These are phyloP conservation scores for Allophyes oxyacanthae DNA, from an alignment of 2,888 invertebrate species.

Conservation along the genomic window DNA sequence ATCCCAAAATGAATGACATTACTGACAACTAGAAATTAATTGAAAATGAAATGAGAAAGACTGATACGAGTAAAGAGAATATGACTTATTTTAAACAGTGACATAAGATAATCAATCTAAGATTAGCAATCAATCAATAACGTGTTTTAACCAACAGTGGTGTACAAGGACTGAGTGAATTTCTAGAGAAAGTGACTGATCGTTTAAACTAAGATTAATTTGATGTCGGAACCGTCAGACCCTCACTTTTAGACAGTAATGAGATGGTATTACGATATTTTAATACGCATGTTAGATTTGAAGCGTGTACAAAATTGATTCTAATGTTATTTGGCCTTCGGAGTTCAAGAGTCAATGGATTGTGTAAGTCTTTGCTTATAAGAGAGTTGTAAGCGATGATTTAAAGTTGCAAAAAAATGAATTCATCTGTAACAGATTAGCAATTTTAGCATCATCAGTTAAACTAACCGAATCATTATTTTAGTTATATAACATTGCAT, in stretches of 20 bases:
- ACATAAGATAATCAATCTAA: slow-evolving; percentile 53
- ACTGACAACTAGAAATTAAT: slow-evolving; percentile 35
- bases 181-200: slow-evolving; percentile 70
- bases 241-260: slow-evolving; percentile 73
- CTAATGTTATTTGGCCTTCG: slow-evolving; percentile 36
- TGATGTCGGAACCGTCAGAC: slow-evolving; percentile 58
- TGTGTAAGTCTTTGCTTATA: slow-evolving; percentile 39
- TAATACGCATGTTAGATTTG: slow-evolving; percentile 54
- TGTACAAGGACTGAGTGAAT: slow-evolving; percentile 57
- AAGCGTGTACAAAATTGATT: slow-evolving; percentile 50
- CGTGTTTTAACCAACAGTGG: slow-evolving; percentile 60
- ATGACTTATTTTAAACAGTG: slow-evolving; percentile 51
- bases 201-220: slow-evolving; percentile 54
- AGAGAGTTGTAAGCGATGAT: background rate
- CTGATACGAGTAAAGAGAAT: slow-evolving; percentile 26
- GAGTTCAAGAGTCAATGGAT: slow-evolving; percentile 41
- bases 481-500: no score
- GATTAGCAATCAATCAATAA: slow-evolving; percentile 74
- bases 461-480: no score
- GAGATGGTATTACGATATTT: slow-evolving; percentile 69
- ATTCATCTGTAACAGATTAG: slow-evolving; percentile 17
- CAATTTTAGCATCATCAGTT: background rate
- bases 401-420: slow-evolving; percentile 3
- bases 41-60: slow-evolving; percentile 34
- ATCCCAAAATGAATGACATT: slow-evolving; percentile 24